Conservation (phyloP, 2,797 vertebrate species). For the Tenualosa thibaudeaui region DNA sequence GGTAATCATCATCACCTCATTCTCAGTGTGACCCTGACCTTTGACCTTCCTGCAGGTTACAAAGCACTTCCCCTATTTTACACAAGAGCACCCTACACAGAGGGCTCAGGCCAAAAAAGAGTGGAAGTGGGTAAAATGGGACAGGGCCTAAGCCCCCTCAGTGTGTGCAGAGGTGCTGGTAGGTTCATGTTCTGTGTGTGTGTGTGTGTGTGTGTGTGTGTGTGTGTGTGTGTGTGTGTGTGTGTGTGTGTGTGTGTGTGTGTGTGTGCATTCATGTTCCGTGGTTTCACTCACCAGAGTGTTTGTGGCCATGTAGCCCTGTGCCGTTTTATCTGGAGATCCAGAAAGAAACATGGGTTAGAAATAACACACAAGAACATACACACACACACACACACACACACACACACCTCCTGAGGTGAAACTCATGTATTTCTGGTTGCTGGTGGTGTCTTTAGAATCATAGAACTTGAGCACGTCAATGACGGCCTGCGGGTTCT, state of each 20-base stretch:
- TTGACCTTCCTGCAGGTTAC: no score
- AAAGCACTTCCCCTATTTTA: no score
- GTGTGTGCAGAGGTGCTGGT: no score
- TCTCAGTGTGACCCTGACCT: no score
- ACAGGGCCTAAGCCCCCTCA: no score
- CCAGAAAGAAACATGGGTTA: background rate
- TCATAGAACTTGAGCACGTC: conserved; percentile 99
- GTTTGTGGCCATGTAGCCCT: background rate
- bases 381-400: background rate
- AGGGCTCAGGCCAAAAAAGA: no score
- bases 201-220: background rate
- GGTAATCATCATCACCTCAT: no score
- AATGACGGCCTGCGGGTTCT: conserved; percentile 96
- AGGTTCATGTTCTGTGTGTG: no score
- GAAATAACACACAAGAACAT: background rate
- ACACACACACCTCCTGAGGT: conserved; percentile 87
- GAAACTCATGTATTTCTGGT: conserved; percentile 99
- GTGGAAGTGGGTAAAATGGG: no score
- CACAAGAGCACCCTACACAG: no score
- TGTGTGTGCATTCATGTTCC: background rate
- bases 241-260: no score
- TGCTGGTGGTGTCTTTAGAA: conserved; percentile 99
- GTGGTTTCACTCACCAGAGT: background rate
- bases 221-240: no score
- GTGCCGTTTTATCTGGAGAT: background rate